Conservation (phyloP, 2,888 invertebrate species). For the Torymus texanus region DNA sequence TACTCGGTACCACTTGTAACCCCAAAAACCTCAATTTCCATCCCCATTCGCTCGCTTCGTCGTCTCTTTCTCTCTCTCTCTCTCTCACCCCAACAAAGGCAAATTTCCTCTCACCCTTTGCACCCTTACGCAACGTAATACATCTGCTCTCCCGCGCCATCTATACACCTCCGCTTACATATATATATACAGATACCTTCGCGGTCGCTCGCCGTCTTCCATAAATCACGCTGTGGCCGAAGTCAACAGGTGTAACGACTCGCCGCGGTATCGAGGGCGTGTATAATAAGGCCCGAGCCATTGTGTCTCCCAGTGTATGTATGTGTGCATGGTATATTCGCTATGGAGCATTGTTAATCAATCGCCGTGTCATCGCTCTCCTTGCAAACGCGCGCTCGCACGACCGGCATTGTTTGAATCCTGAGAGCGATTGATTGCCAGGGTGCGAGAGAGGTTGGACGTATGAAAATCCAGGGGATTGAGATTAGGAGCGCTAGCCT, state of each 20-base stretch:
- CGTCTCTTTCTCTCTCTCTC: too few species aligned
- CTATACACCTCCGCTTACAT: too few species aligned
- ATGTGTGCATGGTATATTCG: too few species aligned
- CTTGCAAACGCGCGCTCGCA: neutral
- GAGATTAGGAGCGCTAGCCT: neutral
- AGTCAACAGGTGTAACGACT: slow-evolving; percentile 55
- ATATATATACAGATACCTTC: too few species aligned
- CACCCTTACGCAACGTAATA: too few species aligned
- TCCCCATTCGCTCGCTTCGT: too few species aligned
- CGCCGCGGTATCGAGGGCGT: neutral
- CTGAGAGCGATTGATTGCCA: slow-evolving; percentile 44
- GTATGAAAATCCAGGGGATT: neutral
- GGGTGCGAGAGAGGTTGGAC: neutral
- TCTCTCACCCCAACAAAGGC: too few species aligned
- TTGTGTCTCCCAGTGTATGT: neutral
- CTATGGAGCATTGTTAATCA: slow-evolving; percentile 45
- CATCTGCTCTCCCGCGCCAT: too few species aligned
- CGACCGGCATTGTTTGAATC: slow-evolving; percentile 34
- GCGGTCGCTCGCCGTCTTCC: slow-evolving; percentile 3
- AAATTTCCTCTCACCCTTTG: too few species aligned
- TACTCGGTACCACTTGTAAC: too few species aligned
- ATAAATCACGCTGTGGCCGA: slow-evolving; percentile 35
- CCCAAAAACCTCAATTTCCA: too few species aligned
- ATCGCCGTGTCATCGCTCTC: slow-evolving; percentile 51
- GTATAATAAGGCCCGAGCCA: slow-evolving; percentile 43